A percentile compares a stretch with the other conserved stretches of the same genome.
phyloP scores from a whole-genome alignment of 2,113 vertebrate species.

The Notiomystis cincta region DNA sequence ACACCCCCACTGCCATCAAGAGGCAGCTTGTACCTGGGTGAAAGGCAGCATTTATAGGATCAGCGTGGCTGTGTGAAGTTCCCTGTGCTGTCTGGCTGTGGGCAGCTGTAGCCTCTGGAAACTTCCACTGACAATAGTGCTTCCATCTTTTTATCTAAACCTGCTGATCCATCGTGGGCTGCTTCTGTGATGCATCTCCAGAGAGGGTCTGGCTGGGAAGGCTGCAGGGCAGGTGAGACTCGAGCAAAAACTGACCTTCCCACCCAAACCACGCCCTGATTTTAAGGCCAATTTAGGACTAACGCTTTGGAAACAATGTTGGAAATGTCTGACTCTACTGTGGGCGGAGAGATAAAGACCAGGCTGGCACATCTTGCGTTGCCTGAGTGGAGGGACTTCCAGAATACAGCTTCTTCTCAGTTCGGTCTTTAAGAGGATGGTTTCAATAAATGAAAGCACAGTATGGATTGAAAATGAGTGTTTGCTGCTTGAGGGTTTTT shows the following conservation, averaged over 20 bases:
- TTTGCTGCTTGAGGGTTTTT: neutral
- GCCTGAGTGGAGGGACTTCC: neutral
- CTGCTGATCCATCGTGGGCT: neutral
- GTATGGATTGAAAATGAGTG: neutral
- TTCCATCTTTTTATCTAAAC: neutral
- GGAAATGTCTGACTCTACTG: neutral
- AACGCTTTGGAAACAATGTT: neutral
- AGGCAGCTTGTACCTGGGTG: fast-evolving
- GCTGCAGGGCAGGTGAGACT: neutral
- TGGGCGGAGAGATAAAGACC: neutral
- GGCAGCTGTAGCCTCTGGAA: neutral
- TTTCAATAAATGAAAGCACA: neutral
- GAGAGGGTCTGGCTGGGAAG: neutral
- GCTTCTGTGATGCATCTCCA: neutral
- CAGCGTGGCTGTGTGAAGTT: fast-evolving
- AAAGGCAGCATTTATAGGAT: neutral
- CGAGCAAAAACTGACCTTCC: neutral
- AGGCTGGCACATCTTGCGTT: neutral
- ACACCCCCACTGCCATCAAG: neutral
- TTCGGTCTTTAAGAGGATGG: neutral
- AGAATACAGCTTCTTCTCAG: fast-evolving
- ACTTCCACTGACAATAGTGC: neutral
- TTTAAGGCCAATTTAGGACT: neutral
- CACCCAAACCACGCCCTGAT: too few species aligned
- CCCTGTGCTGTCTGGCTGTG: neutral